Conservation (phyloP, 2,113 vertebrate genomes). For the Burhinus oedicnemus region DNA sequence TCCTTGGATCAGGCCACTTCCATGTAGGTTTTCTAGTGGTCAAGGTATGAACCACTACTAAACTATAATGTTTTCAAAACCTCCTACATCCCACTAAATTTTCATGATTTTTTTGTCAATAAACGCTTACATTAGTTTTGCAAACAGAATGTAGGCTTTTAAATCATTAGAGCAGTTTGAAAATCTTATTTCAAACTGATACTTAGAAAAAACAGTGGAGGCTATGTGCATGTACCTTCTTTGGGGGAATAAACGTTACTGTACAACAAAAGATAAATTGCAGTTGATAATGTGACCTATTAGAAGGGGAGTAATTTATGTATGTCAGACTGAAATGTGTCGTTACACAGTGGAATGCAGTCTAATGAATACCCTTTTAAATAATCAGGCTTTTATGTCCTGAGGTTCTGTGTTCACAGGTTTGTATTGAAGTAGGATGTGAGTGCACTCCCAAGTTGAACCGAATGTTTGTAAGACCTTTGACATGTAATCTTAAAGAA, state of each 20-base stretch:
- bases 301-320: neutral
- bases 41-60: neutral
- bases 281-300: neutral
- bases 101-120: neutral
- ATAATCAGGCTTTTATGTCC: neutral
- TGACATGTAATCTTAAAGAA: neutral
- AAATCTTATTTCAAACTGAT: conserved; percentile 11
- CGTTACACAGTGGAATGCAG: neutral
- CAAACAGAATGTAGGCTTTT: neutral
- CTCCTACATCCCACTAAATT: neutral
- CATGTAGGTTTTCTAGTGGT: neutral
- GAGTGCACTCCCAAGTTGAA: neutral
- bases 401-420: neutral
- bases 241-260: neutral
- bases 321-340: neutral
- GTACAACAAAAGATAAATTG: conserved; percentile 23
- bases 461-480: neutral
- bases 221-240: neutral
- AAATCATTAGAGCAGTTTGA: neutral
- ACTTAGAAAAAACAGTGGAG: neutral
- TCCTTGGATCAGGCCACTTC: neutral
- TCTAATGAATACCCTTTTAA: neutral
- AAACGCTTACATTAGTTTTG: neutral
- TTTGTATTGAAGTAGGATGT: neutral
- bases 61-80: neutral